phyloP scores from a whole-genome alignment of 2,888 invertebrate genomes.

The Alloplasta piceator region DNA sequence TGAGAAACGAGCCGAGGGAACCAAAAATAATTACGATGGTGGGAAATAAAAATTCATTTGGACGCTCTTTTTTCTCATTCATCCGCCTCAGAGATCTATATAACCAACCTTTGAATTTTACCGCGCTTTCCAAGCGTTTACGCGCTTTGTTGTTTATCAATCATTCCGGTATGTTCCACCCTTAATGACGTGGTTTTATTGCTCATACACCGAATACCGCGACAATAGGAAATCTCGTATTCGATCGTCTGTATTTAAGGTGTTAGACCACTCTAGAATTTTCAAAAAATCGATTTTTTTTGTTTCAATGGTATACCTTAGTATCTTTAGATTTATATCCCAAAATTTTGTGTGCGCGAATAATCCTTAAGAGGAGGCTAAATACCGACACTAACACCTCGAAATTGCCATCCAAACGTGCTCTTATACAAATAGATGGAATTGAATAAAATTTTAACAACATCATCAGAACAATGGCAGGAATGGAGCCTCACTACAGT shows the following conservation, averaged over 20 bases:
- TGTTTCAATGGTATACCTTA: no score
- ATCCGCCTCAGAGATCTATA: background rate
- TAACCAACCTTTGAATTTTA: background rate
- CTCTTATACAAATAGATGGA: no score
- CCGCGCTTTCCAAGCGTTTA: slow-evolving; percentile 9
- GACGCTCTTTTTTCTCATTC: slow-evolving; percentile 13
- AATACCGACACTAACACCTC: no score
- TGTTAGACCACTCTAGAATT: no score
- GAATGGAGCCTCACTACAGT: no score
- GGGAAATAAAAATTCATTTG: slow-evolving; percentile 11
- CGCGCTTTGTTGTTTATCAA: slow-evolving; percentile 21
- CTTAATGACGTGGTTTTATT: slow-evolving; percentile 40
- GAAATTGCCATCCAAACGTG: no score
- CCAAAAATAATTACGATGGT: slow-evolving; percentile 12
- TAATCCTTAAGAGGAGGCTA: no score
- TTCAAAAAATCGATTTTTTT: no score
- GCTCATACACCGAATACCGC: slow-evolving; percentile 26
- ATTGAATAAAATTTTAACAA: no score
- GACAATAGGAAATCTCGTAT: slow-evolving; percentile 19
- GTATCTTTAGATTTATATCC: no score
- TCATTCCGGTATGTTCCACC: slow-evolving; percentile 15
- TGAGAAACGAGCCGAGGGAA: background rate
- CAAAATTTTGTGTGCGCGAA: no score
- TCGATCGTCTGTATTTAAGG: background rate
- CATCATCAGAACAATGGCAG: no score